Base-by-base conservation (phyloP, 2,113 vertebrate genomes). In the Motacilla alba region DNA sequence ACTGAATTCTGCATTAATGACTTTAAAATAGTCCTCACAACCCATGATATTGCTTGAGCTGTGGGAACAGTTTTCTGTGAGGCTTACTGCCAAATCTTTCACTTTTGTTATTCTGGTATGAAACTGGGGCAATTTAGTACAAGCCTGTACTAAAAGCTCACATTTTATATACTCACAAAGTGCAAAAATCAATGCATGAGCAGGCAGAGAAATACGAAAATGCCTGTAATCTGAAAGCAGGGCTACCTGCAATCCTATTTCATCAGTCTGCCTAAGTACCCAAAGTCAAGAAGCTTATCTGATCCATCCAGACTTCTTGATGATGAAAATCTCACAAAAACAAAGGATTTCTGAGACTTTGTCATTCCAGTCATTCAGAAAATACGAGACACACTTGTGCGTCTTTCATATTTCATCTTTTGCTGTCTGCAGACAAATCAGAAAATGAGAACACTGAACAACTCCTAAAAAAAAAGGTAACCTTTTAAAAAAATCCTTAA, bases 31-130 rank as follows among this genome's bases (percentile, higher is more conserved):
- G 80, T 84, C 77, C 77, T 95, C 95, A 95, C 85, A 95, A 90
- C 66, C 85, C 90, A 87, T 80, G 84, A 67, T 85, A 95, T 50
- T 93, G 75, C 92, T 78, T 73, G 83, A 95, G 94, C 93, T 95
- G 81, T 83, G 92, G 93, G 92, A 95, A 88, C 93, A 87, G 78
- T 95, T 95, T 94, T 96, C 90, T 83, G 55, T 43, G 67, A 94
- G 90, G 90, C 95, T 96, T 95, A 92, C 78, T 86, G 94, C 92
- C 94, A 95, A 96, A 94, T 96, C 93, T 94, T 97, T 94, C 83
- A 26, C 75, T 95, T 95, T 89, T 88, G 91, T 95, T 96, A 78
- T 89, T 94, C 76, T 84, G 78, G 81, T 92, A 91, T 75, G 90
- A 95, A 96, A 83, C 88, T 75, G 23, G 87, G 63, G 75, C 93